A percentile compares a stretch with the other conserved stretches of the same genome.
Evolutionary conservation across 2,113 vertebrate species (phyloP).

Genomic region (Poeciliopsis retropinna): DNA sequence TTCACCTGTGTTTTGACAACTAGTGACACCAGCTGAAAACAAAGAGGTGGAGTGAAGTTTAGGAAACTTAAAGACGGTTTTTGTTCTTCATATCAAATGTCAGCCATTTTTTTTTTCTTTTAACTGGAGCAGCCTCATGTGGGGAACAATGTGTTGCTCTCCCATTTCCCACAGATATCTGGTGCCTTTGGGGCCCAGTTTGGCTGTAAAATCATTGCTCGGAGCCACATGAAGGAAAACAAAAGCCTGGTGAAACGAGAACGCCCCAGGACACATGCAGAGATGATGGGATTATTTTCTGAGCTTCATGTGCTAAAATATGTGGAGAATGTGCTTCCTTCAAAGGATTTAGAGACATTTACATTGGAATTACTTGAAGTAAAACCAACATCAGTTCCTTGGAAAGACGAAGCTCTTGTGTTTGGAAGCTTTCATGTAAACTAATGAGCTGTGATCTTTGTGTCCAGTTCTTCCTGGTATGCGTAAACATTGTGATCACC

Average conservation of each 20-base stretch:
- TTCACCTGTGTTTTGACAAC: too few species aligned
- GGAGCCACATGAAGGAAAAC: neutral
- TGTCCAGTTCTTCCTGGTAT: neutral
- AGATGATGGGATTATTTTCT: conserved; percentile 47
- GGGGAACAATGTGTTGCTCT: neutral
- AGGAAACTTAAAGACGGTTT: too few species aligned
- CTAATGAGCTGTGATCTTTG: neutral
- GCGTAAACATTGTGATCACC: neutral
- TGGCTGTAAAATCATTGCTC: neutral
- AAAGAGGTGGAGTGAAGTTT: too few species aligned
- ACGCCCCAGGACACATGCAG: conserved; percentile 28
- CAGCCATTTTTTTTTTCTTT: too few species aligned
- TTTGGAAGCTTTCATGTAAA: neutral
- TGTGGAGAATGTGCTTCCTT: conserved; percentile 52
- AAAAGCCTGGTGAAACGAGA: neutral
- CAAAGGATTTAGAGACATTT: conserved; percentile 28
- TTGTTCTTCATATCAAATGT: too few species aligned
- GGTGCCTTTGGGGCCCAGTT: neutral
- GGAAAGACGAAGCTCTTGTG: neutral
- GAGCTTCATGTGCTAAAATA: conserved; percentile 33
- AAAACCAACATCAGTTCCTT: conserved; percentile 11
- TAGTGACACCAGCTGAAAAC: too few species aligned
- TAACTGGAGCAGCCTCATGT: neutral
- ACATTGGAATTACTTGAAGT: neutral
- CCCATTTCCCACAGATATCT: neutral